A percentile compares a stretch with the other conserved stretches of the same genome.
phyloP scores from a whole-genome alignment of 1,140 invertebrate genomes.

The Myzus persicae region DNA sequence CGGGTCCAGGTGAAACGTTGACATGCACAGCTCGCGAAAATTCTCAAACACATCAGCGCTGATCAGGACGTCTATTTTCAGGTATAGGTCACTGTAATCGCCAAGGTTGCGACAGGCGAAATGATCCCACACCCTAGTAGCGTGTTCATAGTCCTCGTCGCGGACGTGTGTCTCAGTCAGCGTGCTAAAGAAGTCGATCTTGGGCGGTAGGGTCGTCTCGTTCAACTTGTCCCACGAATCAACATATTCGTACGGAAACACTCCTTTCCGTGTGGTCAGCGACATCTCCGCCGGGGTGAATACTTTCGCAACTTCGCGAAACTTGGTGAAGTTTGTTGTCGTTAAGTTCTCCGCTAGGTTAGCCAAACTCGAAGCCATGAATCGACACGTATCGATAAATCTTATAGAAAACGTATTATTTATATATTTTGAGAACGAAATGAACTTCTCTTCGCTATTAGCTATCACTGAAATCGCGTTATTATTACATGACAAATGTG shows the following conservation, averaged over 20 bases:
- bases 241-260: too few relatives aligned
- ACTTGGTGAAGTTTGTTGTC: background rate
- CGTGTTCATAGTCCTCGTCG: background rate
- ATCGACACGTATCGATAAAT: background rate
- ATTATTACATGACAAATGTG: background rate
- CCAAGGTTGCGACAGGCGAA: background rate
- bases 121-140: background rate
- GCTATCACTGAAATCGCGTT: background rate
- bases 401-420: background rate
- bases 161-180: background rate
- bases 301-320: background rate
- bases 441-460: background rate
- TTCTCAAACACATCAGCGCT: slow-evolving; percentile 20
- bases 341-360: background rate
- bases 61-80: background rate
- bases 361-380: background rate
- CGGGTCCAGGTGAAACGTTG: background rate
- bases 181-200: background rate
- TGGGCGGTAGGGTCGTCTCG: background rate
- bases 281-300: background rate
- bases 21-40: background rate
- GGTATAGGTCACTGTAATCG: slow-evolving; percentile 14
- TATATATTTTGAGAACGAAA: background rate
- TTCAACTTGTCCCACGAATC: too few relatives aligned
- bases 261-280: too few relatives aligned